Percentiles rank a stretch among this genome's conserved stretches.
phyloP scores from a whole-genome alignment of 2,113 vertebrate species.

The Brachyhypopomus gauderio region DNA sequence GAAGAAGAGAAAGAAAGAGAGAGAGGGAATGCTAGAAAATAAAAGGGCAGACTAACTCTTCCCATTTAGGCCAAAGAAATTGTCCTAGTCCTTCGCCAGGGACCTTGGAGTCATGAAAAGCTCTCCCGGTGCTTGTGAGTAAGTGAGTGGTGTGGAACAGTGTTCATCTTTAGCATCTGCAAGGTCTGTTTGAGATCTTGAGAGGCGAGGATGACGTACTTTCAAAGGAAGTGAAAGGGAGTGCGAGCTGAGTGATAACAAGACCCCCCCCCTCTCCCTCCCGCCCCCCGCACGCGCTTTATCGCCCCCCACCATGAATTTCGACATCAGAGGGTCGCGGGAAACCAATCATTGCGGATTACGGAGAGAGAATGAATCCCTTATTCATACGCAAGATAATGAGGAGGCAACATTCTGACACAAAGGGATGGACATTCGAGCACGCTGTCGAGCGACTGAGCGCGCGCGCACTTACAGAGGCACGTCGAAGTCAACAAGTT shows the following conservation, averaged over 20 bases:
- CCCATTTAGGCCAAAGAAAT: slow-evolving; percentile 44
- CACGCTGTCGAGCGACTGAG: background rate
- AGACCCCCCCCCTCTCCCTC: slow-evolving; percentile 21
- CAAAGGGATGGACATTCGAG: slow-evolving; percentile 23
- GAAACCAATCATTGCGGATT: slow-evolving; percentile 52
- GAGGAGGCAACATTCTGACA: slow-evolving; percentile 49
- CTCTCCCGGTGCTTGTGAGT: slow-evolving; percentile 43
- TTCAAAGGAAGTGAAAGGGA: slow-evolving; percentile 51
- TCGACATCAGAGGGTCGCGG: slow-evolving; percentile 50
- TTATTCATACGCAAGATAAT: slow-evolving; percentile 45
- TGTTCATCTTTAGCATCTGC: slow-evolving; percentile 39
- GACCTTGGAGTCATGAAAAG: slow-evolving; percentile 43
- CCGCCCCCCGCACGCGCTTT: background rate
- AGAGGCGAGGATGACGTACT: slow-evolving; percentile 46
- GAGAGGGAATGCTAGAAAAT: slow-evolving; percentile 3
- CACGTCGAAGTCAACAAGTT: background rate
- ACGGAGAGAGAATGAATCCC: slow-evolving; percentile 18
- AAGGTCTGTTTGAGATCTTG: slow-evolving; percentile 38
- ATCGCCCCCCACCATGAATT: slow-evolving; percentile 30
- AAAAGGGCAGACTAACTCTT: slow-evolving; percentile 39
- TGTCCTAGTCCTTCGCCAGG: slow-evolving; percentile 16
- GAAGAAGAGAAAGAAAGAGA: slow-evolving; percentile 18
- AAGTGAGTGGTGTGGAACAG: slow-evolving; percentile 45
- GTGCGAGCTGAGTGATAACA: slow-evolving; percentile 45
- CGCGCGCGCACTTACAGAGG: background rate